These are phyloP conservation scores for Pollenia labialis DNA, from an alignment of 2,888 invertebrate species.

Conservation along the genomic window DNA sequence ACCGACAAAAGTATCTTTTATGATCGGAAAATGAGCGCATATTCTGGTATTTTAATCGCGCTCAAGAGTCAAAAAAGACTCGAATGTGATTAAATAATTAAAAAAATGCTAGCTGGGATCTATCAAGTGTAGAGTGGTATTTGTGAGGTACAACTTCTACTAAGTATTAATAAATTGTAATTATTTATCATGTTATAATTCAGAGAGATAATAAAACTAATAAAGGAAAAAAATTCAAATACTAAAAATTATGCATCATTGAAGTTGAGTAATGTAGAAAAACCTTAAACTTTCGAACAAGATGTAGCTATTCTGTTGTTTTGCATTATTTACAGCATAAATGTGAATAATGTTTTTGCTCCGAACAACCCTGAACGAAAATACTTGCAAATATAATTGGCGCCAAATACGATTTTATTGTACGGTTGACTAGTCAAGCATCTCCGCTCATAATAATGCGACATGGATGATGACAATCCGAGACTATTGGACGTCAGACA, in stretches of 20 bases:
- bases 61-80: too few species aligned
- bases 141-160: too few species aligned
- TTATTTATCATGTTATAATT: not conserved
- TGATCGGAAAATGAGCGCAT: too few species aligned
- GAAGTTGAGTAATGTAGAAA: constrained; percentile 14
- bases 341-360: not conserved
- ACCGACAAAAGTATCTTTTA: too few species aligned
- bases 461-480: constrained; percentile 42
- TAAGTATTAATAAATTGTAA: too few species aligned
- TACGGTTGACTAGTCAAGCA: constrained; percentile 57
- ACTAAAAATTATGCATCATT: constrained; percentile 20
- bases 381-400: constrained; percentile 75
- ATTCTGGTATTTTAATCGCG: too few species aligned
- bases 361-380: not conserved
- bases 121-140: too few species aligned
- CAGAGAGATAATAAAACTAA: not conserved
- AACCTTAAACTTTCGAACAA: not conserved
- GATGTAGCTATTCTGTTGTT: not conserved
- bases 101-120: too few species aligned
- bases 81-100: too few species aligned
- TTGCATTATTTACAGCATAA: not conserved
- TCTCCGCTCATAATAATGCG: constrained; percentile 18
- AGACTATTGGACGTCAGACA: constrained; percentile 66
- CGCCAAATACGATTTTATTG: constrained; percentile 82
- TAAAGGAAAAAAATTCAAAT: constrained; percentile 6